Base-by-base conservation (phyloP, 1,140 invertebrate genomes). In the Acromyrmex charruanus region DNA sequence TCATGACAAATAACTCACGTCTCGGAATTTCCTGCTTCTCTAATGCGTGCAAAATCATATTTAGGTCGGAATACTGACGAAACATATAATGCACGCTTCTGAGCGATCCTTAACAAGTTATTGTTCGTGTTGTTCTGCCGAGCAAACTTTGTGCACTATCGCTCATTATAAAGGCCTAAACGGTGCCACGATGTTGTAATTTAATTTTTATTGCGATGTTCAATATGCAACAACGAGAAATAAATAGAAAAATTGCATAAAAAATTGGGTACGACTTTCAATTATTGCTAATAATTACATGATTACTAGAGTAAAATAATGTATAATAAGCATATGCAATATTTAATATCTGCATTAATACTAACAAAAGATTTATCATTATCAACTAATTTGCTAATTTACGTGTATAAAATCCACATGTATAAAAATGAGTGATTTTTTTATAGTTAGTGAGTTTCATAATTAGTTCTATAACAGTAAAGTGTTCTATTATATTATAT, bases 1-100 rank as follows among this genome's bases (percentile, higher is more conserved):
- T 71, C 53, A 66, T 53, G 61, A 71, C 79, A 44, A 80, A 69
- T 58, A 81, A 71, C 58, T 81, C 65, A 71, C n/a, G 9, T 18
- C 21, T 9, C 25, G 44, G 16, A 80, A 80, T 63, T 81, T 81
- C 31, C 65, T 71, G 51, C 28, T 31, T 16, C 61, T 31, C 31
- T 49, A 68, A 69, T n/a, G 65, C 51, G 31, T 55, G 49, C 31
- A 25, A 53, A 81, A 71, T 81, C 65, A n/a, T 16, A 66, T 71
- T 14, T 66, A 44, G 6, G 35, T 31, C 51, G 28, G 53, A 81
- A 58, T 59, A 58, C 44, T 28, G 10, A 14, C 59, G 35, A 18
- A 72, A 68, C 77, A 9, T 14, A 39, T n/a, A 55, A 71, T 39
- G 66, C 49, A n/a, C n/a, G 31, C 28, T n/a, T n/a, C n/a, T 39